Evolutionary conservation across 2,113 vertebrate species (phyloP).

Genomic region (Mustelus asterias): DNA sequence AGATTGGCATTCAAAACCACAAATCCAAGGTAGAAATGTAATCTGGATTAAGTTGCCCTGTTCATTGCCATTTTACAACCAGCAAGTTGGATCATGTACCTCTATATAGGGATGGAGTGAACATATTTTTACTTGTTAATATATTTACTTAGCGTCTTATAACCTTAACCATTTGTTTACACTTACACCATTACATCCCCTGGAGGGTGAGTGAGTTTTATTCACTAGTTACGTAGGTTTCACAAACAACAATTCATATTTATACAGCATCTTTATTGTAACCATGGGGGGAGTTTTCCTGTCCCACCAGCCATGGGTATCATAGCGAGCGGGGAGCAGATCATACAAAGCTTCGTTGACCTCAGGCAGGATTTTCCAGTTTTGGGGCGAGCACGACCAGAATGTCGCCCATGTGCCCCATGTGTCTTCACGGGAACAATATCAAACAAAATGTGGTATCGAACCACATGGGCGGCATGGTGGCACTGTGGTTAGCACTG

Average conservation of each 20-base stretch:
- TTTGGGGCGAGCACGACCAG: no score
- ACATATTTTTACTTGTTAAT: constrained; percentile 3
- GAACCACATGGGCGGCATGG: no score
- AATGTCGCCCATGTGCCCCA: no score
- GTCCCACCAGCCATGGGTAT: no score
- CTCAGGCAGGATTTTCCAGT: no score
- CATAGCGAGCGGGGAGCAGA: no score
- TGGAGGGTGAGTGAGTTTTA: neutral
- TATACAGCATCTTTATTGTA: no score
- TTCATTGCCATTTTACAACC: neutral
- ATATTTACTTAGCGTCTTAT: neutral
- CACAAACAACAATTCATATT: neutral
- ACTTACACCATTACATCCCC: neutral
- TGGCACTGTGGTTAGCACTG: no score
- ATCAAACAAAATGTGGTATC: no score
- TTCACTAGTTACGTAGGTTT: neutral
- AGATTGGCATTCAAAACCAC: neutral
- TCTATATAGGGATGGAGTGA: neutral
- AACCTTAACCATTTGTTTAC: neutral
- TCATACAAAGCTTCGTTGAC: no score
- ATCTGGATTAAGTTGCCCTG: neutral
- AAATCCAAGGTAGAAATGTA: neutral
- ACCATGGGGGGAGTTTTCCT: no score
- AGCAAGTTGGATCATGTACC: neutral
- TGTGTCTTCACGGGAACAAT: no score